Base-by-base conservation (phyloP, 37 sponge, comb jelly and placozoan species). In the Eunapius fragilis region DNA sequence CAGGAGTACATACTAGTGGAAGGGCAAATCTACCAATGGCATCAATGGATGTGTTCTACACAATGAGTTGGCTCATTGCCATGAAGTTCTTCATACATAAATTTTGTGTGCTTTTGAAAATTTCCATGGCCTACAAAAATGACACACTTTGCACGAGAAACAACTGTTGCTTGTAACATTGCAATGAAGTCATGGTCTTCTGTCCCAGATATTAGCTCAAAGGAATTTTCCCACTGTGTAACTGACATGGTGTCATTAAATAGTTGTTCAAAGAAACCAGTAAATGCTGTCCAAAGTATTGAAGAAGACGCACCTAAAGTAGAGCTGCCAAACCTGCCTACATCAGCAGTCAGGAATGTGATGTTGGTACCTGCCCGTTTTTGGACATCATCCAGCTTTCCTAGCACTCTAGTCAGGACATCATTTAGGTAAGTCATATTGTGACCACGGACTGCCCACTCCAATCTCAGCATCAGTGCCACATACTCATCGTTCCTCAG, bases 61-160 rank as follows among this genome's bases (percentile, higher is more conserved):
- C 58, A 58, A 1, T 2, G 58, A 58, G 58, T 17, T 58, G 58
- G 58, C 14, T 58, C 58, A 11, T 58, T 58, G 58, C 58, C 58
- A 17, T 58, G 58, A 19, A 17, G 0, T 17, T 58, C 58, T 19
- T 71, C 34, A 33, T 87, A 87, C 34, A 87, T 34, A 34, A 25
- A 27, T 45, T 76, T 80, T 19, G 87, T 74, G 31, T 87, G 80
- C 50, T 80, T 87, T 50, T 87, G 87, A 23, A 87, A 87, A 10
- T 80, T 30, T 2, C 87, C 87, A 17, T 81, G 84, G 17, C 89
- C 89, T 19, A 83, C 78, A 32, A 89, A 77, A 9, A 89, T 37
- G 33, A 89, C 68, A 30, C 90, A 89, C 75, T 75, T 80, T 48
- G 85, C 85, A 34, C 68, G 58, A 0, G 74, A 28, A 25, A 71